Conservation (phyloP, 2,888 invertebrate species). For the Lepidocyrtinus sp. region DNA sequence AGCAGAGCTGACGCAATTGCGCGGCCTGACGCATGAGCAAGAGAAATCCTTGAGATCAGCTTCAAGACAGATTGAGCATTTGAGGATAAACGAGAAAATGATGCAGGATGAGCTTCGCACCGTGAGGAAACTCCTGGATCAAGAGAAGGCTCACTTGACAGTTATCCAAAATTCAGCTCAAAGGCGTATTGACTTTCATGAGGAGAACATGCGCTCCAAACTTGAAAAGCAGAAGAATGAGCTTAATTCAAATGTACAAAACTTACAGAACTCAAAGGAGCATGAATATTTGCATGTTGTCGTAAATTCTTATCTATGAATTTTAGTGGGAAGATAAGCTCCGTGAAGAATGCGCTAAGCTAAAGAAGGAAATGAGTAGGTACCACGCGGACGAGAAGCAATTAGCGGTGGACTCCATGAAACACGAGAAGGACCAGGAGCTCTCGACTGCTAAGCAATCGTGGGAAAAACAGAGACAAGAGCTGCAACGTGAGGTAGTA, state of each 20-base stretch:
- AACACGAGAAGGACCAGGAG: conserved; percentile 77
- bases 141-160: conserved; percentile 72
- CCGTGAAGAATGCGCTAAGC: conserved; percentile 77
- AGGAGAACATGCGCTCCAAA: conserved; percentile 70
- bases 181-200: conserved; percentile 67
- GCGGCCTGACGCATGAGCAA: conserved; percentile 77
- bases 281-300: background rate
- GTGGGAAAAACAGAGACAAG: conserved; percentile 75
- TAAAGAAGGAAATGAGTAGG: conserved; percentile 78
- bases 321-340: conserved; percentile 79
- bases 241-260: conserved; percentile 67
- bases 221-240: conserved; percentile 74
- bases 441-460: conserved; percentile 75
- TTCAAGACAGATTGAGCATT: conserved; percentile 76
- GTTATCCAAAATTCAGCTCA: conserved; percentile 67
- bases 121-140: conserved; percentile 73
- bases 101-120: conserved; percentile 74
- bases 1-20: conserved; percentile 76
- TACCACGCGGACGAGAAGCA: conserved; percentile 78
- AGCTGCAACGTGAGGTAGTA: conserved; percentile 76
- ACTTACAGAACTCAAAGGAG: background rate
- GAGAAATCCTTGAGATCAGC: conserved; percentile 76
- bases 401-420: conserved; percentile 76
- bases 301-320: conserved; percentile 2
- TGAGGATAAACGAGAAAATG: conserved; percentile 76